phyloP scores from a whole-genome alignment of 2,797 vertebrate genomes.

The Enteromius trimaculatus region DNA sequence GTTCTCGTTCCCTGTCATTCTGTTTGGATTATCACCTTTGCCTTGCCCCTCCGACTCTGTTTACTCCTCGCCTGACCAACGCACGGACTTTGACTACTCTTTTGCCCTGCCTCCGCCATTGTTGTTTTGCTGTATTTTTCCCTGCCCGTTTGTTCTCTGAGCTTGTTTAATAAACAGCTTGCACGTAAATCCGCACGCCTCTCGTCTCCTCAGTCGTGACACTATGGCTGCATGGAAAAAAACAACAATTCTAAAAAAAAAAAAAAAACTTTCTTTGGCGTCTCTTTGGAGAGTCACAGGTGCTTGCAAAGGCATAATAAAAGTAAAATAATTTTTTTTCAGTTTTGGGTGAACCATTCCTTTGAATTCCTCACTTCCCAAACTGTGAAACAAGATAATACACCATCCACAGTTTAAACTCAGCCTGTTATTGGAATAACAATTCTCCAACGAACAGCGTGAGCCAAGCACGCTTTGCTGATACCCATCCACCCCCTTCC shows the following conservation, averaged over 20 bases:
- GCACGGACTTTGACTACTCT: too few relatives aligned
- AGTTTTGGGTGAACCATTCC: background rate
- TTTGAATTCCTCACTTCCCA: conserved; percentile 31
- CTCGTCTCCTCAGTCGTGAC: too few relatives aligned
- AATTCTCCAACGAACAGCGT: conserved; percentile 30
- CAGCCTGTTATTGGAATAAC: conserved; percentile 37
- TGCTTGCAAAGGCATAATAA: background rate
- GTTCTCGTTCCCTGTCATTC: too few relatives aligned
- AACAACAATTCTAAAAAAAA: background rate
- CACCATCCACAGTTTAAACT: conserved; percentile 27
- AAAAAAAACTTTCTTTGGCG: background rate
- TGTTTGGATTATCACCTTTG: too few relatives aligned
- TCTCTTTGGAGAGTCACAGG: background rate
- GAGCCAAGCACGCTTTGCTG: conserved; percentile 40
- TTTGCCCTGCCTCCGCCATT: too few relatives aligned
- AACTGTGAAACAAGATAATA: conserved; percentile 26
- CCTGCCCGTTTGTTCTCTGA: too few relatives aligned
- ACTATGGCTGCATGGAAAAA: background rate
- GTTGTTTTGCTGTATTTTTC: too few relatives aligned
- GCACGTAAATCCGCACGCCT: too few relatives aligned
- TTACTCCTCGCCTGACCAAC: too few relatives aligned
- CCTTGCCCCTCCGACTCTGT: too few relatives aligned
- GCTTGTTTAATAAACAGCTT: too few relatives aligned
- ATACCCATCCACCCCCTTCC: conserved; percentile 30
- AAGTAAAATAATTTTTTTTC: background rate